phyloP scores from a whole-genome alignment of 2,113 vertebrate species.

The Uria aalge region DNA sequence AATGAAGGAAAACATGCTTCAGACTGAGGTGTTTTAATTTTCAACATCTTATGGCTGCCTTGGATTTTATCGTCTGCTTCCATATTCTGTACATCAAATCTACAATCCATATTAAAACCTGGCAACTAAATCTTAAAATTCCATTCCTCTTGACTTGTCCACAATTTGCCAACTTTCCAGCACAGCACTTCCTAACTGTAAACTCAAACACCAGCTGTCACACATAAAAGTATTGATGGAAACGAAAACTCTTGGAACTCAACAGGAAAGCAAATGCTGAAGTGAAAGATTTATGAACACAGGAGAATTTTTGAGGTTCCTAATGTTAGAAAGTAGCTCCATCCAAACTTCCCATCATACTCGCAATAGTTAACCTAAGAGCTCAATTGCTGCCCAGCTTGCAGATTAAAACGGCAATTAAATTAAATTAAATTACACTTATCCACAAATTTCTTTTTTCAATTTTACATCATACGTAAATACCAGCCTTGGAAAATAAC shows the following conservation, averaged over 20 bases:
- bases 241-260: conserved; percentile 13
- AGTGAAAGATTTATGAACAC: background rate
- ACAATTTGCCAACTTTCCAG: background rate
- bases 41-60: background rate
- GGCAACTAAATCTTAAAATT: background rate
- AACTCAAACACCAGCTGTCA: background rate
- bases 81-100: background rate
- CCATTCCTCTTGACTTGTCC: background rate
- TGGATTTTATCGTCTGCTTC: background rate
- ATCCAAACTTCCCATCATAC: background rate
- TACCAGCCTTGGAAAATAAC: background rate
- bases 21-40: background rate
- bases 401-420: background rate
- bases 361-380: background rate
- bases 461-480: background rate
- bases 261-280: conserved; percentile 31
- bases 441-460: background rate
- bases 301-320: background rate
- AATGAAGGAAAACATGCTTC: background rate
- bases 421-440: background rate
- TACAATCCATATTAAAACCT: background rate
- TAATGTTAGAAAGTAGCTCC: background rate
- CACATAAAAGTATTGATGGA: background rate
- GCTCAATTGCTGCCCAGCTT: background rate
- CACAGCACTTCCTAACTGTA: background rate